These are phyloP conservation scores for Dromaius novaehollandiae DNA, from an alignment of 2,113 vertebrate species.

Conservation along the genomic window DNA sequence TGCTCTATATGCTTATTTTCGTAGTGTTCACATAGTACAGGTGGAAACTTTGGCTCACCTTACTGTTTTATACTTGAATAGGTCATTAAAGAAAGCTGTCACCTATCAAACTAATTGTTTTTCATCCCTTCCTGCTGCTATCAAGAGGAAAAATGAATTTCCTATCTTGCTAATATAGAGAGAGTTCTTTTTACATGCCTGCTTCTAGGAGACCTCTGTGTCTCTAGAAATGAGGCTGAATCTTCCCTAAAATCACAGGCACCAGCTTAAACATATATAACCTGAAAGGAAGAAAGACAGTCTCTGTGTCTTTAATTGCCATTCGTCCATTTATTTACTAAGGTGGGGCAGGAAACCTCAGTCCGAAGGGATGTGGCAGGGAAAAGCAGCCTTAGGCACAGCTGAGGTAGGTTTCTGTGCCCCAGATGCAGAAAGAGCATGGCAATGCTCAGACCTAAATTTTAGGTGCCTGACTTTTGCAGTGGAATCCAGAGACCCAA, in stretches of 20 bases:
- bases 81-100: neutral
- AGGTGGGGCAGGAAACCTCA: neutral
- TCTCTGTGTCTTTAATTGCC: neutral
- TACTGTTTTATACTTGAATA: neutral
- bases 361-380: neutral
- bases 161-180: neutral
- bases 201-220: neutral
- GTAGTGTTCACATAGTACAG: neutral
- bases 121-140: neutral
- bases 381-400: slow-evolving; percentile 1
- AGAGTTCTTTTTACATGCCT: neutral
- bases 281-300: neutral
- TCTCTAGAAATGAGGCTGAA: neutral
- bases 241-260: neutral
- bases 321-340: neutral
- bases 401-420: neutral
- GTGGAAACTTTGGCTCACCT: neutral
- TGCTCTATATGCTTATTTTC: slow-evolving; percentile 6
- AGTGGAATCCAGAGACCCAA: neutral
- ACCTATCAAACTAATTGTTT: neutral
- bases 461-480: neutral
- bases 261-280: neutral
- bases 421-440: neutral
- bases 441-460: neutral
- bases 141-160: neutral